A percentile compares a stretch with the other conserved stretches of the same genome.
Conservation (phyloP, 1,140 invertebrate genomes). For the Drosophila kurseongensis region DNA sequence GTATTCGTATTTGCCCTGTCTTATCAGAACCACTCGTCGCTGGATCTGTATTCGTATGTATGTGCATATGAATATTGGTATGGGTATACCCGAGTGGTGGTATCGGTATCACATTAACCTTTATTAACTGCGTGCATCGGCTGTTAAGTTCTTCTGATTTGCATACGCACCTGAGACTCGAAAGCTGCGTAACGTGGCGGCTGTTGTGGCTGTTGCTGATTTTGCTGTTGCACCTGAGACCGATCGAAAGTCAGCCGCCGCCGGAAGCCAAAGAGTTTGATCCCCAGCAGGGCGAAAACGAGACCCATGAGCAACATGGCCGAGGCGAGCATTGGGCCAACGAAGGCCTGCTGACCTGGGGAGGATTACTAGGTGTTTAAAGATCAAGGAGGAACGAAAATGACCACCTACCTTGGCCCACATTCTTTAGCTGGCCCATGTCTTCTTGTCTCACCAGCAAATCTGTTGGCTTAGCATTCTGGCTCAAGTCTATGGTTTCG, state of each 20-base stretch:
- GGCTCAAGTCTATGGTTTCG: conserved; percentile 49
- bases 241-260: conserved; percentile 77
- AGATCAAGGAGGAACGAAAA: background rate
- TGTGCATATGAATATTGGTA: conserved; percentile 7
- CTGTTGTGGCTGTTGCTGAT: conserved; percentile 30
- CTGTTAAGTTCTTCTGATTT: conserved; percentile 20
- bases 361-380: background rate
- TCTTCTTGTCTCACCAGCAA: conserved; percentile 40
- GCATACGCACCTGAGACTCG: conserved; percentile 66
- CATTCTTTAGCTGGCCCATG: conserved; percentile 67
- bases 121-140: conserved; percentile 53
- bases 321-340: conserved; percentile 48
- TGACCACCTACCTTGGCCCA: conserved; percentile 61
- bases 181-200: conserved; percentile 71
- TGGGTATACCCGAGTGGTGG: conserved; percentile 1
- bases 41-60: conserved; percentile 10
- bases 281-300: conserved; percentile 73
- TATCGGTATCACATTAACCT: conserved; percentile 59
- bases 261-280: conserved; percentile 85
- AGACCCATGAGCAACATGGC: conserved; percentile 63
- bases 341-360: conserved; percentile 44
- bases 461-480: conserved; percentile 62
- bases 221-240: conserved; percentile 30
- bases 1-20: conserved; percentile 41
- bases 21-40: conserved; percentile 59